Percentiles rank a stretch among this genome's conserved stretches.
These are phyloP conservation scores for Pogonocichla stellata DNA, from an alignment of 2,113 vertebrate genomes.

Conservation along the genomic window DNA sequence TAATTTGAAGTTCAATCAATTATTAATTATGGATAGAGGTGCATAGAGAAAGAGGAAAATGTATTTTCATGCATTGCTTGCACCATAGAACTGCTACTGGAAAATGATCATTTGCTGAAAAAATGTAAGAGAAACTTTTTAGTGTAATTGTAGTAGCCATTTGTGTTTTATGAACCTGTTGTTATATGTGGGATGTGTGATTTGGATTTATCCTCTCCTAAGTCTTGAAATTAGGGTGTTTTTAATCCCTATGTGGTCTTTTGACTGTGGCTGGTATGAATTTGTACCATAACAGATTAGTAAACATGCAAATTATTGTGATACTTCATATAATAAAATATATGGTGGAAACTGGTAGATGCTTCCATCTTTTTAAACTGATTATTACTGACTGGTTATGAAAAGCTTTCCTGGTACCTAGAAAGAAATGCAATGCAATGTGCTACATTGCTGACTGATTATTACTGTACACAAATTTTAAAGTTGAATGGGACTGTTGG, in stretches of 20 bases:
- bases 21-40: neutral
- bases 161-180: neutral
- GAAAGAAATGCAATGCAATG: neutral
- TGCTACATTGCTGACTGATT: neutral
- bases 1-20: neutral
- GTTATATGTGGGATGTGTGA: neutral
- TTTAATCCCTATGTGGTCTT: neutral
- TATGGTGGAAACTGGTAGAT: neutral
- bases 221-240: neutral
- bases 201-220: neutral
- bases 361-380: neutral
- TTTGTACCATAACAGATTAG: neutral
- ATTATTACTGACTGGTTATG: neutral
- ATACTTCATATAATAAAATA: conserved; percentile 39
- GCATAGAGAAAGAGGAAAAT: neutral
- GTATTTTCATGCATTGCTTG: neutral
- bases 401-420: neutral
- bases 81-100: neutral
- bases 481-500: neutral
- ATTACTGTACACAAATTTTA: neutral
- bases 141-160: neutral
- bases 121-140: neutral
- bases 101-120: neutral
- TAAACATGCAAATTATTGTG: neutral
- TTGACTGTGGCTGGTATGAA: neutral